Evolutionary conservation across 2,888 invertebrate genomes (phyloP).

Genomic region (Cataglyphis albicans): DNA sequence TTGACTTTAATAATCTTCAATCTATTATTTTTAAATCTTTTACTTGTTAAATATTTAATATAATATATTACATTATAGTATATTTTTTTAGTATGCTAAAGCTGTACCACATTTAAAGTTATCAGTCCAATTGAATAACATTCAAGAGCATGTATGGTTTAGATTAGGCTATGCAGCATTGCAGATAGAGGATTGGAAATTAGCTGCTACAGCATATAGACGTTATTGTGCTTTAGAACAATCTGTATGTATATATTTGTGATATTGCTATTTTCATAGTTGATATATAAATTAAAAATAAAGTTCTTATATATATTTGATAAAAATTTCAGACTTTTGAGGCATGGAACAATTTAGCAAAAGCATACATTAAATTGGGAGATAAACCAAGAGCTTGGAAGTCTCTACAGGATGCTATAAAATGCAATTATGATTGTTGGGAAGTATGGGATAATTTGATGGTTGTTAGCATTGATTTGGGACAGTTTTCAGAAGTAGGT

Average conservation of each 20-base stretch:
- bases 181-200: conserved; percentile 92
- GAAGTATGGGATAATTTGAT: conserved; percentile 98
- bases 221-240: conserved; percentile 95
- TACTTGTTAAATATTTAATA: conserved; percentile 1
- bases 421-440: conserved; percentile 98
- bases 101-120: conserved; percentile 93
- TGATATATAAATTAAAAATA: background rate
- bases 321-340: conserved; percentile 92
- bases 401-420: conserved; percentile 94
- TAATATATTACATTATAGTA: conserved; percentile 5
- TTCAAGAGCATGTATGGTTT: conserved; percentile 95
- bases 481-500: conserved; percentile 92
- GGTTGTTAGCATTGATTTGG: conserved; percentile 94
- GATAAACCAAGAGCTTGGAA: conserved; percentile 95
- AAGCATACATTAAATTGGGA: conserved; percentile 95
- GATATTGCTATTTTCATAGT: background rate
- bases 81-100: conserved; percentile 88
- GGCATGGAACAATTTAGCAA: conserved; percentile 99
- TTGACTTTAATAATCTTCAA: too few relatives aligned
- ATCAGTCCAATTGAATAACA: conserved; percentile 94
- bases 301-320: conserved; percentile 79
- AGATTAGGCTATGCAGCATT: conserved; percentile 95
- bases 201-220: conserved; percentile 94
- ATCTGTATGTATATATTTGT: conserved; percentile 85
- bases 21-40: background rate